Conservation (phyloP, 2,797 vertebrate genomes). For the Moxostoma hubbsi region DNA sequence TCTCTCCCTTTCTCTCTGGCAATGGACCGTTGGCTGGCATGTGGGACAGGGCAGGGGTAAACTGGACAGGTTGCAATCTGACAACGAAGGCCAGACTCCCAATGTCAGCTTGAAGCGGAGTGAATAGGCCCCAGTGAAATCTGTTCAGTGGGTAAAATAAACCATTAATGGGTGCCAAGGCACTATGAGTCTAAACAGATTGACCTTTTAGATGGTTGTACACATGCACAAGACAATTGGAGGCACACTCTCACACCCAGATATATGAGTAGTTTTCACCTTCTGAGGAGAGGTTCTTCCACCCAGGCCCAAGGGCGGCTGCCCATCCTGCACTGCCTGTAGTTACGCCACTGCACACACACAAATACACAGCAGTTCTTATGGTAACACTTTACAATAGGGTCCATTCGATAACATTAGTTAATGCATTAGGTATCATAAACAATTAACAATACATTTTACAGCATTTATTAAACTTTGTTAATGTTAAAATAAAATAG, state of each 20-base stretch:
- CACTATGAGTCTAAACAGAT: conserved; percentile 19
- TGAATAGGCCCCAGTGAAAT: conserved; percentile 42
- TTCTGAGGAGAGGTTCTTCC: no score
- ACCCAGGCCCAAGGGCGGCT: no score
- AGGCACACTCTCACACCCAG: not conserved
- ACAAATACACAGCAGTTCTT: no score
- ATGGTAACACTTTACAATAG: no score
- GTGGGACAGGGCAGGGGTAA: conserved; percentile 61
- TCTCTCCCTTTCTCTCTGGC: conserved; percentile 14
- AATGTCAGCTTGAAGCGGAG: conserved; percentile 65
- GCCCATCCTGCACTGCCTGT: no score
- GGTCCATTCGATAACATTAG: no score
- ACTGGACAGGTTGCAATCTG: conserved; percentile 66
- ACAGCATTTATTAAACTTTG: no score
- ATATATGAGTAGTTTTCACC: not conserved
- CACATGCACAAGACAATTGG: not conserved
- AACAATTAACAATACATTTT: no score
- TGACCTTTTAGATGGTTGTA: conserved; percentile 25
- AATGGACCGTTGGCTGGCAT: conserved; percentile 37
- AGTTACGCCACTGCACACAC: no score
- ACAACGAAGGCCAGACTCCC: conserved; percentile 64
- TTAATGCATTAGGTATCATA: no score
- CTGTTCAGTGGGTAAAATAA: conserved; percentile 49
- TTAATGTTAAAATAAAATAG: no score
- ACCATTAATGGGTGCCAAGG: conserved; percentile 31